Conservation (phyloP, 1,140 invertebrate species). For the Teleopsis dalmanni region DNA sequence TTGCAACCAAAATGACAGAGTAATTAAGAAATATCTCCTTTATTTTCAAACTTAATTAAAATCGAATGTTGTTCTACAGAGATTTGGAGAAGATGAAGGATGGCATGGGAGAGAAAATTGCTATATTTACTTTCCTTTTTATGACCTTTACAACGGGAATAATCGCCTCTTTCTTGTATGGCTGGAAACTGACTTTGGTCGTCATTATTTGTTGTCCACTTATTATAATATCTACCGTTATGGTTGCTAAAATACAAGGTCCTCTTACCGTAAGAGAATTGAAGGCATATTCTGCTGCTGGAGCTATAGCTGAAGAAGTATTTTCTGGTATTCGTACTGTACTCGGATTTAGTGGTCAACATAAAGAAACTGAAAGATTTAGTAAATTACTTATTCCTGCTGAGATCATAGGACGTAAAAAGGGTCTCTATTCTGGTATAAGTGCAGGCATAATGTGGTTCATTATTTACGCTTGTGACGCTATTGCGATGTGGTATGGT, state of each 20-base stretch:
- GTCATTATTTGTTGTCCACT: slow-evolving; percentile 75
- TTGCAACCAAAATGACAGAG: slow-evolving; percentile 83
- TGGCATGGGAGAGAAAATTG: slow-evolving; percentile 90
- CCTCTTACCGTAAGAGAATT: slow-evolving; percentile 66
- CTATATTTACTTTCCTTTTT: slow-evolving; percentile 70
- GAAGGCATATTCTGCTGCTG: slow-evolving; percentile 74
- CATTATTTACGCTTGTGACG: slow-evolving; percentile 71
- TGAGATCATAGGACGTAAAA: slow-evolving; percentile 58
- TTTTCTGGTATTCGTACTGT: slow-evolving; percentile 75
- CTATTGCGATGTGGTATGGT: slow-evolving; percentile 80
- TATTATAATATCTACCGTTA: slow-evolving; percentile 58
- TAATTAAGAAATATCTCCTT: slow-evolving; percentile 51
- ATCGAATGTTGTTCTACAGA: slow-evolving; percentile 44
- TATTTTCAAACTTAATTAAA: too few relatives aligned
- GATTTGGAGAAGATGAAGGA: slow-evolving; percentile 84
- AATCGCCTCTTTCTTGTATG: slow-evolving; percentile 73
- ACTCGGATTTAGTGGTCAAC: slow-evolving; percentile 76
- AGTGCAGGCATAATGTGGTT: slow-evolving; percentile 72
- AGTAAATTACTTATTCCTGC: slow-evolving; percentile 54
- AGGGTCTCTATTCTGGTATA: slow-evolving; percentile 66
- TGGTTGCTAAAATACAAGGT: slow-evolving; percentile 63
- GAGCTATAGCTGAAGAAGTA: slow-evolving; percentile 79
- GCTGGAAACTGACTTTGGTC: slow-evolving; percentile 84
- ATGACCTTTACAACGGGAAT: slow-evolving; percentile 70
- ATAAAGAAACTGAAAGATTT: slow-evolving; percentile 67